Conservation (phyloP, 2,797 vertebrate species). For the Urophycis tenuis region DNA sequence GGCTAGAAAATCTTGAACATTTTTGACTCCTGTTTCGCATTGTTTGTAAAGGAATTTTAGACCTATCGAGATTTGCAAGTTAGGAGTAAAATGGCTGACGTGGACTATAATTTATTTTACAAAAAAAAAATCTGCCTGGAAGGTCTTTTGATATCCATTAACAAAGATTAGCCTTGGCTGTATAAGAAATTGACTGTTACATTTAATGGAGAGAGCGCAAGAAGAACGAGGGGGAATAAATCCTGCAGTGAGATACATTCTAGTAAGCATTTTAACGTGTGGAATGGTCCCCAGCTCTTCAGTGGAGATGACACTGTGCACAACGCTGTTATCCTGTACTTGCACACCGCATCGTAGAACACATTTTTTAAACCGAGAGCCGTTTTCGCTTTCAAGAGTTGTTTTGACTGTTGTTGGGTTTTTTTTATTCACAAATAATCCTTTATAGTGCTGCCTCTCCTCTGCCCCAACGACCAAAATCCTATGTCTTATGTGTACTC, state of each 20-base stretch:
- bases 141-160: conserved; percentile 65
- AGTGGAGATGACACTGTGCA: conserved; percentile 60
- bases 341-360: conserved; percentile 62
- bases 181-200: conserved; percentile 72
- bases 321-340: conserved; percentile 62
- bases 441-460: conserved; percentile 62
- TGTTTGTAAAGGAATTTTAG: conserved; percentile 57
- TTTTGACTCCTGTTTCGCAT: conserved; percentile 57
- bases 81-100: conserved; percentile 46
- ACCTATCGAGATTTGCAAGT: conserved; percentile 48
- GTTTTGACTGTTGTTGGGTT: conserved; percentile 53
- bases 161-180: conserved; percentile 65
- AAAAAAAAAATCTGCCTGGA: conserved; percentile 60
- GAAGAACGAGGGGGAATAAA: neutral
- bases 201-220: conserved; percentile 40
- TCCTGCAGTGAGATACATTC: conserved; percentile 38
- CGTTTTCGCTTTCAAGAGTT: conserved; percentile 59
- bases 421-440: conserved; percentile 61
- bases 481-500: conserved; percentile 66
- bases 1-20: conserved; percentile 47
- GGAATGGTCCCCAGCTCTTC: conserved; percentile 59
- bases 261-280: conserved; percentile 57
- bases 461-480: conserved; percentile 64
- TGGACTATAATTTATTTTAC: conserved; percentile 54
- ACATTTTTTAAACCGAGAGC: conserved; percentile 42